Evolutionary conservation across 2,113 vertebrate species (phyloP).

Genomic region (Hiodon tergisus): DNA sequence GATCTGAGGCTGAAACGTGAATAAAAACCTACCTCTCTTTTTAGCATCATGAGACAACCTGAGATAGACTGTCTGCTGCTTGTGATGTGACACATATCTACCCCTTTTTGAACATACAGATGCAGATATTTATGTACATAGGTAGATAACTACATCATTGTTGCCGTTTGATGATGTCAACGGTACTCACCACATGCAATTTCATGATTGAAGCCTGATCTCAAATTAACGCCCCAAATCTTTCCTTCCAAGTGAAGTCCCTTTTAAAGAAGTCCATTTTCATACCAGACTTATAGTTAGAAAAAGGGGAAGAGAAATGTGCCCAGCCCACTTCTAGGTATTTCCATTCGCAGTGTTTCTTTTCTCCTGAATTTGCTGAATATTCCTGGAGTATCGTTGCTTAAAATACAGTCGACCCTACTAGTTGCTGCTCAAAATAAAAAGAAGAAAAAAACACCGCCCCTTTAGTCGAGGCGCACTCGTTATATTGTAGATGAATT

Average conservation of each 20-base stretch:
- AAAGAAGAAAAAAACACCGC: neutral
- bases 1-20: too few species aligned
- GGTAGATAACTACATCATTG: too few species aligned
- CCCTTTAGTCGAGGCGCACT: neutral
- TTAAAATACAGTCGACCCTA: neutral
- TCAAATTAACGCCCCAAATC: conserved; percentile 44
- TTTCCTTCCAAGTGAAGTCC: conserved; percentile 47
- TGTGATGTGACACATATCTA: neutral
- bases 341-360: conserved; percentile 16
- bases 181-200: conserved; percentile 62
- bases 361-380: neutral
- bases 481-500: neutral
- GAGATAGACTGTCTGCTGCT: too few species aligned
- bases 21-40: too few species aligned
- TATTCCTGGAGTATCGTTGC: conserved; percentile 5
- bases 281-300: conserved; percentile 56
- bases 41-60: too few species aligned
- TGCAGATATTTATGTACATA: too few species aligned
- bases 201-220: conserved; percentile 59
- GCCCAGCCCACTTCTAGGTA: conserved; percentile 22
- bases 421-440: too few species aligned
- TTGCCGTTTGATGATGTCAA: neutral
- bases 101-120: too few species aligned
- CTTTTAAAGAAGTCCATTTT: conserved; percentile 46
- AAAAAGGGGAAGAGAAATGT: conserved; percentile 28